Conservation (phyloP, 2,113 vertebrate genomes). For the Montifringilla adamsi region DNA sequence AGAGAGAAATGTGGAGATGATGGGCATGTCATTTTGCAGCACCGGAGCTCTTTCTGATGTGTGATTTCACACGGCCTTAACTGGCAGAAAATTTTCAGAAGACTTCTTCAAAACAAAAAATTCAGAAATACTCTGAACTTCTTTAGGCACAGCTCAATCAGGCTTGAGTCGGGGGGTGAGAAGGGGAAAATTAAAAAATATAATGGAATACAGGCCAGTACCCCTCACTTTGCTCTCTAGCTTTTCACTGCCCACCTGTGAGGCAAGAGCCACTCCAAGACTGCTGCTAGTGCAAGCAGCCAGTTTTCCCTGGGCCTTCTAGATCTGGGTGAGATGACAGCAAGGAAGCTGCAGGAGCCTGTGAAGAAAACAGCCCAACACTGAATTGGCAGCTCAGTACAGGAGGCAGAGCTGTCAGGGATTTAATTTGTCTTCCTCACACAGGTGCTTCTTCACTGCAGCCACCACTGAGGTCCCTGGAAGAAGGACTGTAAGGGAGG, state of each 20-base stretch:
- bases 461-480: background rate
- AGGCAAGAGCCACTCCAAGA: background rate
- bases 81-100: background rate
- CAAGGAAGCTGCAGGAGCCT: background rate
- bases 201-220: background rate
- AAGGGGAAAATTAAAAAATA: background rate
- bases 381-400: background rate
- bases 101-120: background rate
- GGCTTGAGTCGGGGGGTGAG: background rate
- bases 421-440: background rate
- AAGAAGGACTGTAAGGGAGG: background rate
- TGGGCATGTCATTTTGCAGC: background rate
- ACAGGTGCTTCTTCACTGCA: accelerated
- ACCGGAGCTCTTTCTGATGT: background rate
- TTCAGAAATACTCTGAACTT: background rate
- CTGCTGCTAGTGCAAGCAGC: background rate
- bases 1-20: background rate
- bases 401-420: background rate
- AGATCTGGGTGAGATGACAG: background rate
- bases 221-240: background rate
- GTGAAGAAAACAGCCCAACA: background rate
- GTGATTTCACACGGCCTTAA: background rate
- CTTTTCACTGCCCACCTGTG: background rate
- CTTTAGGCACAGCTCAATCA: background rate
- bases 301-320: background rate